A percentile compares a stretch with the other conserved stretches of the same genome.
These are phyloP conservation scores for Leptinotarsa defecta DNA, from an alignment of 1,140 invertebrate genomes.

Conservation along the genomic window DNA sequence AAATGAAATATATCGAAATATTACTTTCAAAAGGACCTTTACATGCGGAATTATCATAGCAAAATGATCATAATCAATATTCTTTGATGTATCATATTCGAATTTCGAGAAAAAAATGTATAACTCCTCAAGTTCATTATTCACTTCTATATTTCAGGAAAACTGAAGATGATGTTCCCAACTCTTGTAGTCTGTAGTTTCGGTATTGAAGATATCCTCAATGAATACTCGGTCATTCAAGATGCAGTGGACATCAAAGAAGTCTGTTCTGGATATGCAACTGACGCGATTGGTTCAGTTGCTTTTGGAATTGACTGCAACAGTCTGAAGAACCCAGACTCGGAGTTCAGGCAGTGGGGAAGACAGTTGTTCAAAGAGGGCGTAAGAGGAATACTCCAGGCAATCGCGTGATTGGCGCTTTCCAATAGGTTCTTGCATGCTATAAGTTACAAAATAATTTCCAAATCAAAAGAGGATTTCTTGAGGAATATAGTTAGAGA, in stretches of 20 bases:
- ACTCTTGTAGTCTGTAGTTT: constrained; percentile 35
- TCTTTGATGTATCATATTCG: no score
- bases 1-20: no score
- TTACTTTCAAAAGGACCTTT: no score
- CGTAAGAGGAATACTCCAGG: constrained; percentile 10
- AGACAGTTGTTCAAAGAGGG: constrained; percentile 41
- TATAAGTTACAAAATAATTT: constrained; percentile 4
- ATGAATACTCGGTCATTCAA: constrained; percentile 32
- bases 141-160: constrained; percentile 36
- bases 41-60: no score
- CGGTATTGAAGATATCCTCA: constrained; percentile 55
- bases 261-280: constrained; percentile 57
- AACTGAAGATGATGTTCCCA: constrained; percentile 58
- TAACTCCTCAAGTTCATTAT: no score
- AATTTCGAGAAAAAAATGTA: no score
- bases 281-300: constrained; percentile 63
- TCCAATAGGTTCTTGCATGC: constrained; percentile 17
- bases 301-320: constrained; percentile 65
- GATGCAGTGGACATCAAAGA: constrained; percentile 58
- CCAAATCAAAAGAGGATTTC: constrained; percentile 9
- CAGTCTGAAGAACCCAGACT: constrained; percentile 59
- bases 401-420: constrained; percentile 11
- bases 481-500: constrained; percentile 44
- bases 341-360: constrained; percentile 54
- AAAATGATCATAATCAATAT: no score